phyloP scores from a whole-genome alignment of 1,140 invertebrate species.

The Drosophila setifemur region DNA sequence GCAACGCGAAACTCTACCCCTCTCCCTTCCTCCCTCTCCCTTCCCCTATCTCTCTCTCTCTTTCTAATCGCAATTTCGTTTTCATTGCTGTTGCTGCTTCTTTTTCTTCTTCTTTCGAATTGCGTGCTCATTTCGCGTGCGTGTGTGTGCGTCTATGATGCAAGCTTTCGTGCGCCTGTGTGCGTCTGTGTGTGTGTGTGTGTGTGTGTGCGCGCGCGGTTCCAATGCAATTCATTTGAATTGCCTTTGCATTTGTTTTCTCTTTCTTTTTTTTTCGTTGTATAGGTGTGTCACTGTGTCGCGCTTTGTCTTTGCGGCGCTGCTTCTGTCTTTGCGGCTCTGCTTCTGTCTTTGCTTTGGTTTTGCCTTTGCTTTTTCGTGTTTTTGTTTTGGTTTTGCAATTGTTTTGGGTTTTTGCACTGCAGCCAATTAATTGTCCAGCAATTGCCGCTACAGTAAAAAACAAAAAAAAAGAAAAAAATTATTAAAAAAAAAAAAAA shows the following conservation, averaged over 20 bases:
- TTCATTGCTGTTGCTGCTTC: constrained; percentile 13
- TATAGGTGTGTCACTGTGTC: constrained; percentile 76
- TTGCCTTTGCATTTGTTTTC: not conserved
- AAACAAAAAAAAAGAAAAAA: constrained; percentile 8
- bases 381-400: constrained; percentile 36
- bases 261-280: too few species aligned
- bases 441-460: constrained; percentile 58
- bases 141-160: constrained; percentile 51
- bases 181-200: constrained; percentile 6
- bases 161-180: constrained; percentile 32
- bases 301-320: too few species aligned
- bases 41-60: constrained; percentile 17
- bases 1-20: too few species aligned
- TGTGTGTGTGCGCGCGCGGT: constrained; percentile 31
- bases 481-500: too few species aligned
- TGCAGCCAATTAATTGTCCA: constrained; percentile 44
- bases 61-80: constrained; percentile 23
- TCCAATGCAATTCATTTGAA: too few species aligned
- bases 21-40: too few species aligned
- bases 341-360: constrained; percentile 10
- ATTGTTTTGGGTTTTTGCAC: constrained; percentile 33
- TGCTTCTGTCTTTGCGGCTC: constrained; percentile 12
- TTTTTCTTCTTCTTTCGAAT: constrained; percentile 44
- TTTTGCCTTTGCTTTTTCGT: constrained; percentile 17
- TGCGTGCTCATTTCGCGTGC: constrained; percentile 62